Evolutionary conservation across 2,888 invertebrate genomes (phyloP).

Genomic region (Xiphydria camelus): DNA sequence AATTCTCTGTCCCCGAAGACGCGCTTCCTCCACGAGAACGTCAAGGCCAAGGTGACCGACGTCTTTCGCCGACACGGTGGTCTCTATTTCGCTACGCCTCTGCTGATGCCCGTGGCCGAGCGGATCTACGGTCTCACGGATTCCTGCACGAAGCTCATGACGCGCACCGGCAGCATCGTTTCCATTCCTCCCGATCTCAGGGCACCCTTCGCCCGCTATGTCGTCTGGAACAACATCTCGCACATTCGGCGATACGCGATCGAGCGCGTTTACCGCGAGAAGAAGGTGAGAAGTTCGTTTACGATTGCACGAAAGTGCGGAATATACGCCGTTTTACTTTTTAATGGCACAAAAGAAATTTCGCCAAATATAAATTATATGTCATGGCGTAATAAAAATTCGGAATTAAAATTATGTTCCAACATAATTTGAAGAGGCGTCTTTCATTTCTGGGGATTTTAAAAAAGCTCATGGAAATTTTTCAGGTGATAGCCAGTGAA

Average conservation of each 20-base stretch:
- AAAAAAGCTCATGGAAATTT: too few species aligned
- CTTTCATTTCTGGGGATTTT: not conserved
- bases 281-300: slow-evolving; percentile 61
- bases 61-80: slow-evolving; percentile 82
- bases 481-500: too few species aligned
- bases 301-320: too few species aligned
- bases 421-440: not conserved
- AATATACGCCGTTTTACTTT: too few species aligned
- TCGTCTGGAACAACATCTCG: slow-evolving; percentile 78
- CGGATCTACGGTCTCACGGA: slow-evolving; percentile 63
- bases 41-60: slow-evolving; percentile 58
- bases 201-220: slow-evolving; percentile 78
- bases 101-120: slow-evolving; percentile 75
- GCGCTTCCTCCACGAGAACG: slow-evolving; percentile 40
- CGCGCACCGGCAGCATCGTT: slow-evolving; percentile 82
- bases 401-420: too few species aligned
- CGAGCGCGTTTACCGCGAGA: slow-evolving; percentile 84
- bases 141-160: slow-evolving; percentile 79
- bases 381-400: too few species aligned
- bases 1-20: slow-evolving; percentile 34
- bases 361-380: too few species aligned
- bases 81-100: slow-evolving; percentile 74
- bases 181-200: slow-evolving; percentile 83
- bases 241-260: slow-evolving; percentile 83
- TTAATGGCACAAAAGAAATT: too few species aligned